phyloP scores from a whole-genome alignment of 2,113 vertebrate species.

The Oceanites oceanicus region DNA sequence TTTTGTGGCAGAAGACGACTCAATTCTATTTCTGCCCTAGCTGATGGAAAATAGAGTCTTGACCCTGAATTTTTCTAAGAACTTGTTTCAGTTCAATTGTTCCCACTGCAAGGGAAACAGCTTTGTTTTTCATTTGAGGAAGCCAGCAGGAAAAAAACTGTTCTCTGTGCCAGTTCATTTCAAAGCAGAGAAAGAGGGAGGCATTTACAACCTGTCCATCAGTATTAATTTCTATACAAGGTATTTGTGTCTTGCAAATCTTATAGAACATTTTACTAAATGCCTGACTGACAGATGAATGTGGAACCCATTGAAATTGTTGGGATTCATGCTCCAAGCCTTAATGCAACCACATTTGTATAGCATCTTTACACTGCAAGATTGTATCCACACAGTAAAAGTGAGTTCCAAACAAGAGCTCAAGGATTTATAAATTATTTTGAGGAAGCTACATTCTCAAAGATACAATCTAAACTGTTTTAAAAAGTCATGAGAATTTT shows the following conservation, averaged over 20 bases:
- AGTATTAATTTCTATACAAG: neutral
- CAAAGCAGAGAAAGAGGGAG: neutral
- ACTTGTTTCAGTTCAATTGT: neutral
- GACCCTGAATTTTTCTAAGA: neutral
- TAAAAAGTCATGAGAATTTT: neutral
- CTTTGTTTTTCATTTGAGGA: neutral
- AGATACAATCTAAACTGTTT: neutral
- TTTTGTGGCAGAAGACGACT: neutral
- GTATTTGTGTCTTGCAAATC: neutral
- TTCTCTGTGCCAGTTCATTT: neutral
- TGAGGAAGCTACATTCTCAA: neutral
- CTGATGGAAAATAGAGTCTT: neutral
- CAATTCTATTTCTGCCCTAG: neutral
- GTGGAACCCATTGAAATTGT: neutral
- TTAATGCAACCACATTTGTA: neutral
- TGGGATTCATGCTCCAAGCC: neutral
- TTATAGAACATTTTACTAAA: neutral
- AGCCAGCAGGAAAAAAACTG: neutral
- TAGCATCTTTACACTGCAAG: neutral
- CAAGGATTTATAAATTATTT: neutral
- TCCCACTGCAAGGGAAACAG: neutral
- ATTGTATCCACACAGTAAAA: neutral
- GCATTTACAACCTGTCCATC: neutral
- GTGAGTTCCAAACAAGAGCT: neutral
- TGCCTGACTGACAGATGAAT: neutral